Evolutionary conservation across 2,888 invertebrate species (phyloP).

Genomic region (Acanthoscelides obtectus): DNA sequence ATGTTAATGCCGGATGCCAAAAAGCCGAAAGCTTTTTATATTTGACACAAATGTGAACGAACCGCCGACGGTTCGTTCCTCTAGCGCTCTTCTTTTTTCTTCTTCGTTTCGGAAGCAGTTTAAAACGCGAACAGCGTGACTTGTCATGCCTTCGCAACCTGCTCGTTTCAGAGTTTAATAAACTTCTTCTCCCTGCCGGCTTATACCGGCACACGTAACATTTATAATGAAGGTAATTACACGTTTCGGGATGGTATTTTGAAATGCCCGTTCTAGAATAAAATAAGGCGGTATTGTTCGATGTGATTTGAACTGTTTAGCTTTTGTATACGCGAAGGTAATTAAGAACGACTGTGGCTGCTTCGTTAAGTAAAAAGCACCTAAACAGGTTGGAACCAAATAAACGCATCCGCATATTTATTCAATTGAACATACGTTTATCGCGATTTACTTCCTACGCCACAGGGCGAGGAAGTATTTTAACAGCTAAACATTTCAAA

Average conservation of each 20-base stretch:
- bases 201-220: background rate
- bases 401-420: too few relatives aligned
- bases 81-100: background rate
- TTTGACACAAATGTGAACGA: background rate
- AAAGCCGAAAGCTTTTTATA: background rate
- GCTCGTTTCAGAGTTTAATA: background rate
- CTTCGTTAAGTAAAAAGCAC: background rate
- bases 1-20: background rate
- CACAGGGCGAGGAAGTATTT: too few relatives aligned
- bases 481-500: too few relatives aligned
- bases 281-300: background rate
- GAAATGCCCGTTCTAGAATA: background rate
- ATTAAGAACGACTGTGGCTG: background rate
- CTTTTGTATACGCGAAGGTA: background rate
- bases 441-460: too few relatives aligned
- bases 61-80: background rate
- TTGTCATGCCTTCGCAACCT: background rate
- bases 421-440: too few relatives aligned
- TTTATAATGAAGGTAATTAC: background rate
- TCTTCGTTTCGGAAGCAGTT: background rate
- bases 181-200: background rate
- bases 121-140: background rate
- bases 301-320: background rate
- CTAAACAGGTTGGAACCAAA: background rate
- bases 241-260: background rate